These are phyloP conservation scores for Rhingia campestris DNA, from an alignment of 2,888 invertebrate genomes.

Conservation along the genomic window DNA sequence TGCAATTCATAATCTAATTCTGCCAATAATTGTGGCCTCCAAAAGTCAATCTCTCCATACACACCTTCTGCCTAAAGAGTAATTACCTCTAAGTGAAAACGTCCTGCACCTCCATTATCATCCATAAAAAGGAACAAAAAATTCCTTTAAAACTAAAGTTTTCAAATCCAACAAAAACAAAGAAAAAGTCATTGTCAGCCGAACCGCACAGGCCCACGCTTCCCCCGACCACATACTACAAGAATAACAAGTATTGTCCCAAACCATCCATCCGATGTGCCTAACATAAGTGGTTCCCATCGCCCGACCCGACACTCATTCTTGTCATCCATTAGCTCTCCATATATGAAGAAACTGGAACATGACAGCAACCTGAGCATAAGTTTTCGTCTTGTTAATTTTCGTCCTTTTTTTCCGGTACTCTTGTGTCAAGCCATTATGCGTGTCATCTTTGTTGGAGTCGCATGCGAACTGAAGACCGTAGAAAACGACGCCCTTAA, in stretches of 20 bases:
- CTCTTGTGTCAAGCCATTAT: conserved; percentile 33
- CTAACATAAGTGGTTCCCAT: conserved; percentile 2
- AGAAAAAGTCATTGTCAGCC: conserved; percentile 18
- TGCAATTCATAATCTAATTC: background rate
- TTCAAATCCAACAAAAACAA: conserved; percentile 10
- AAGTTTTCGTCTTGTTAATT: conserved; percentile 49
- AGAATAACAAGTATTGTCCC: background rate
- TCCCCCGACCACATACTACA: background rate
- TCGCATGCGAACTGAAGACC: background rate
- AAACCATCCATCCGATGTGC: background rate
- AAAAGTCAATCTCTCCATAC: background rate
- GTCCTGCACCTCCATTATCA: conserved; percentile 29
- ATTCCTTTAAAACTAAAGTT: conserved; percentile 43
- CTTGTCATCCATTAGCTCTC: conserved; percentile 52
- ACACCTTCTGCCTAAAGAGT: conserved; percentile 4
- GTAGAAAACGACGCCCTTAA: conserved; percentile 11
- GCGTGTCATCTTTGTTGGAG: conserved; percentile 38
- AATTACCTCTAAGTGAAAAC: conserved; percentile 32
- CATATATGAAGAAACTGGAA: conserved; percentile 45
- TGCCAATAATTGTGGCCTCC: conserved; percentile 5
- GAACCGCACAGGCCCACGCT: background rate
- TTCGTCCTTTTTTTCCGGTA: background rate
- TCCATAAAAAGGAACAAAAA: background rate
- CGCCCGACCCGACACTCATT: background rate
- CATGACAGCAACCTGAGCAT: conserved; percentile 63